These are phyloP conservation scores for Ormyrus pomaceus DNA, from an alignment of 2,888 invertebrate species.

Conservation along the genomic window DNA sequence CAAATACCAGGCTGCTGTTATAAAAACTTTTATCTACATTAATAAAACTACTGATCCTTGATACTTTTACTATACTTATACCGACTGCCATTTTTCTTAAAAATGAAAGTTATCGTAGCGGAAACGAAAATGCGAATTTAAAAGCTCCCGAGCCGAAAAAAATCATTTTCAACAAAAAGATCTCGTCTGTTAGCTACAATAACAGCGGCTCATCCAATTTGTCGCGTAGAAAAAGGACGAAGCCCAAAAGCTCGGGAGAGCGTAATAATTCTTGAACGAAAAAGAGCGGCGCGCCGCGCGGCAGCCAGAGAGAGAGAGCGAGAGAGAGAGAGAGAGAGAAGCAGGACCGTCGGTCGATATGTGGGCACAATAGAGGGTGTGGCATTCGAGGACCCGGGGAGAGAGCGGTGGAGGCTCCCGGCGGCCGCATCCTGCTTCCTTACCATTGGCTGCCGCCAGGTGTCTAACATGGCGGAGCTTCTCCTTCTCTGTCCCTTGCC, in stretches of 20 bases:
- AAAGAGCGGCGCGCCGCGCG: too few relatives aligned
- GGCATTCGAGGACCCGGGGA: constrained; percentile 71
- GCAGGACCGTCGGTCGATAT: constrained; percentile 43
- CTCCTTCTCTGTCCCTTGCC: constrained; percentile 23
- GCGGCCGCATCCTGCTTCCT: constrained; percentile 61
- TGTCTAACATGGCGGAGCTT: constrained; percentile 70
- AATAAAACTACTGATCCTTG: too few relatives aligned
- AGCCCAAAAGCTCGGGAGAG: background rate
- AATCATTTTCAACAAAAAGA: constrained; percentile 3
- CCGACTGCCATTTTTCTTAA: too few relatives aligned
- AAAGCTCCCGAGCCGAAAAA: background rate
- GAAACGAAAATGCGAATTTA: too few relatives aligned
- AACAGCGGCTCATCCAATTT: too few relatives aligned
- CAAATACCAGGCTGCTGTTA: too few relatives aligned
- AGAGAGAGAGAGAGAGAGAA: background rate
- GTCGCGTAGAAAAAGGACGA: background rate
- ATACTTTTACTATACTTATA: too few relatives aligned
- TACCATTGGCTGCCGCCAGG: constrained; percentile 70
- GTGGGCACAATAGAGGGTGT: constrained; percentile 68
- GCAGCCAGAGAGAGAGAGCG: too few relatives aligned
- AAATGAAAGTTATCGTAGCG: too few relatives aligned
- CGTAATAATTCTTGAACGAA: background rate
- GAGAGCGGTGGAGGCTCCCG: constrained; percentile 54
- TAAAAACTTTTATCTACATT: too few relatives aligned
- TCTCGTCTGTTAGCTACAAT: too few relatives aligned